A percentile compares a stretch with the other conserved stretches of the same genome.
phyloP scores from a whole-genome alignment of 1,140 invertebrate genomes.

The Drosophila nebulosa region DNA sequence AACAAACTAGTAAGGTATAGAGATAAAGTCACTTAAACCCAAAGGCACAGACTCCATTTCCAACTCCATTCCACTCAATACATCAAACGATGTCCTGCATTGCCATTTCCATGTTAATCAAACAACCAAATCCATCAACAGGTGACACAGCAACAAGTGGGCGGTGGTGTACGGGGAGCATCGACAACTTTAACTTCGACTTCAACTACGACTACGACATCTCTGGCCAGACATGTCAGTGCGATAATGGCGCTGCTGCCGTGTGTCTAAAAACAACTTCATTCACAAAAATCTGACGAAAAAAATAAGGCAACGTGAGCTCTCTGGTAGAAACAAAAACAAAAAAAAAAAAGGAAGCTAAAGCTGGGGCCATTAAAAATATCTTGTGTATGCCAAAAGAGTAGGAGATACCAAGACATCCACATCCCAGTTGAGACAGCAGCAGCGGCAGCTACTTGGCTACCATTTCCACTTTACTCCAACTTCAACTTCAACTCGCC shows the following conservation, averaged over 20 bases:
- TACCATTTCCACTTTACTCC: conserved; percentile 26
- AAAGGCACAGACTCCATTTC: conserved; percentile 21
- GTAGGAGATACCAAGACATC: conserved; percentile 49
- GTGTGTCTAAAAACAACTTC: conserved; percentile 68
- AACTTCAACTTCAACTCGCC: conserved; percentile 3
- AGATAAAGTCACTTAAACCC: conserved; percentile 56
- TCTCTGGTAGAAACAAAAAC: neutral
- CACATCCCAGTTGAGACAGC: conserved; percentile 17
- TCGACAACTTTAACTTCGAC: neutral
- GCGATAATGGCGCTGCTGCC: conserved; percentile 66
- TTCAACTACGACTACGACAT: conserved; percentile 37
- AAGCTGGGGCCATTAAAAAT: conserved; percentile 77
- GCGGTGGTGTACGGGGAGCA: conserved; percentile 35
- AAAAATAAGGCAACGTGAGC: neutral
- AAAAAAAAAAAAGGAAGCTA: conserved; percentile 59
- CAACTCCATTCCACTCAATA: conserved; percentile 49
- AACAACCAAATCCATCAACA: conserved; percentile 79
- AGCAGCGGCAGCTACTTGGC: conserved; percentile 23
- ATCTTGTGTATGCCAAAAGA: conserved; percentile 73
- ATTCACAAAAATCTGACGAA: conserved; percentile 76
- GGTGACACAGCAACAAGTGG: conserved; percentile 61
- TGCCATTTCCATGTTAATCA: conserved; percentile 76
- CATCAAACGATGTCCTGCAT: conserved; percentile 55
- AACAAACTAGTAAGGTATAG: conserved; percentile 23
- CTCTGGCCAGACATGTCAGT: conserved; percentile 68